Evolutionary conservation across 2,888 invertebrate genomes (phyloP).

Genomic region (Crioceris asparagi): DNA sequence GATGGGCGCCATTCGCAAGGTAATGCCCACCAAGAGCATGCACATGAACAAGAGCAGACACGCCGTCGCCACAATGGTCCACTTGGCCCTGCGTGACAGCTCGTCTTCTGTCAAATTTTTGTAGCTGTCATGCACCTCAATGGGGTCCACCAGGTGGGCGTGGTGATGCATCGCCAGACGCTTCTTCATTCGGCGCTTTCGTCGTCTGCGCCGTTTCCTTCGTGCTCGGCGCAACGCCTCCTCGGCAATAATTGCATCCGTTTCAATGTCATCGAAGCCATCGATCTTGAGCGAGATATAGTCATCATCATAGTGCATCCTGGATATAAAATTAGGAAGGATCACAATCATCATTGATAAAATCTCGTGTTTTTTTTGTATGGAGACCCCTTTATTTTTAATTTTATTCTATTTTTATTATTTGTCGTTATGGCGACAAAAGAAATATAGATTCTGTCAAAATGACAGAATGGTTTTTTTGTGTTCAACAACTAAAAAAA

Average conservation of each 20-base stretch:
- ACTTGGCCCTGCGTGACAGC: conserved; percentile 71
- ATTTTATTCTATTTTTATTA: too few relatives aligned
- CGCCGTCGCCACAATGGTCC: conserved; percentile 87
- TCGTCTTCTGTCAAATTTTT: conserved; percentile 58
- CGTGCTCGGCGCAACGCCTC: conserved; percentile 30
- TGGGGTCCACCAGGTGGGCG: conserved; percentile 19
- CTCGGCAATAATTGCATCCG: conserved; percentile 27
- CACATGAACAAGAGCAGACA: conserved; percentile 80
- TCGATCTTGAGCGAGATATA: conserved; percentile 44
- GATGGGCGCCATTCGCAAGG: conserved; percentile 85
- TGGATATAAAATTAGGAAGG: conserved; percentile 18
- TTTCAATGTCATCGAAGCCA: conserved; percentile 34
- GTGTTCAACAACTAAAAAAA: too few relatives aligned
- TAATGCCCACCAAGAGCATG: conserved; percentile 81
- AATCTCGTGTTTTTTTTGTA: neutral
- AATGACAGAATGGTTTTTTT: too few relatives aligned
- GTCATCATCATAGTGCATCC: conserved; percentile 42
- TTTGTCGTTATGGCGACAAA: too few relatives aligned
- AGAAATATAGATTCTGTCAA: too few relatives aligned
- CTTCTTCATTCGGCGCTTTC: conserved; percentile 30
- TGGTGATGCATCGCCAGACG: conserved; percentile 19
- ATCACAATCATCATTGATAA: neutral
- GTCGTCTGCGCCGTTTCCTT: conserved; percentile 34
- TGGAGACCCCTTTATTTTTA: too few relatives aligned
- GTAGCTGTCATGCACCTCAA: conserved; percentile 19